A percentile compares a stretch with the other conserved stretches of the same genome.
Evolutionary conservation across 2,113 vertebrate species (phyloP).

Genomic region (Azemiops feae): DNA sequence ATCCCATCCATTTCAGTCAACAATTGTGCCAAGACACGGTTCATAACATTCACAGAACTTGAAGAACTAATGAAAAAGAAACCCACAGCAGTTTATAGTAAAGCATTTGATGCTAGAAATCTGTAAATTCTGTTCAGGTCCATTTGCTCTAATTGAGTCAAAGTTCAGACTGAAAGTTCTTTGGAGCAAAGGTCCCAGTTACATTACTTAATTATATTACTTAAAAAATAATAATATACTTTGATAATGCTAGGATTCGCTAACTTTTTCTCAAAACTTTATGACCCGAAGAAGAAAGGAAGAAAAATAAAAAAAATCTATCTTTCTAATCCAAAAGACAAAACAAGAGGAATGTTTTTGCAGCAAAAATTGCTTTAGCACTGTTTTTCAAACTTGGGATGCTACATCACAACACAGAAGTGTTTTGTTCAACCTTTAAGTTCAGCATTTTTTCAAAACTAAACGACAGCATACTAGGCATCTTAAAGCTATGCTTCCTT

Average conservation of each 20-base stretch:
- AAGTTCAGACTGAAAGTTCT: neutral
- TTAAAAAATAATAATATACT: neutral
- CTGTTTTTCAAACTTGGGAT: neutral
- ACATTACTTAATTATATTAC: neutral
- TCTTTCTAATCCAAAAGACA: neutral
- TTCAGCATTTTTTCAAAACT: neutral
- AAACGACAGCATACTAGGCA: neutral
- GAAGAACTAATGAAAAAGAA: conserved; percentile 72
- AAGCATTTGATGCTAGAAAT: neutral
- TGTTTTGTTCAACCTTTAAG: neutral
- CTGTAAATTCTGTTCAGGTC: neutral
- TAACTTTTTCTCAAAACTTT: neutral
- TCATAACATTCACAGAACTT: conserved; percentile 82
- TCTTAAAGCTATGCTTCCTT: neutral
- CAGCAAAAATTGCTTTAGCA: neutral
- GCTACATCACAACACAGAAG: neutral
- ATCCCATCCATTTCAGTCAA: conserved; percentile 98
- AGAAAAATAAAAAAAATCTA: neutral
- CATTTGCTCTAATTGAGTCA: neutral
- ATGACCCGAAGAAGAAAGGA: neutral
- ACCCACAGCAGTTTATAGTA: conserved; percentile 2
- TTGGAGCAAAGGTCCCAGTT: neutral
- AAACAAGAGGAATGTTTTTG: neutral
- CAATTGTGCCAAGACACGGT: conserved; percentile 93
- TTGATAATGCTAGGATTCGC: neutral